A percentile compares a stretch with the other conserved stretches of the same genome.
These are phyloP conservation scores for Poecile montanus DNA, from an alignment of 2,797 vertebrate species.

Conservation along the genomic window DNA sequence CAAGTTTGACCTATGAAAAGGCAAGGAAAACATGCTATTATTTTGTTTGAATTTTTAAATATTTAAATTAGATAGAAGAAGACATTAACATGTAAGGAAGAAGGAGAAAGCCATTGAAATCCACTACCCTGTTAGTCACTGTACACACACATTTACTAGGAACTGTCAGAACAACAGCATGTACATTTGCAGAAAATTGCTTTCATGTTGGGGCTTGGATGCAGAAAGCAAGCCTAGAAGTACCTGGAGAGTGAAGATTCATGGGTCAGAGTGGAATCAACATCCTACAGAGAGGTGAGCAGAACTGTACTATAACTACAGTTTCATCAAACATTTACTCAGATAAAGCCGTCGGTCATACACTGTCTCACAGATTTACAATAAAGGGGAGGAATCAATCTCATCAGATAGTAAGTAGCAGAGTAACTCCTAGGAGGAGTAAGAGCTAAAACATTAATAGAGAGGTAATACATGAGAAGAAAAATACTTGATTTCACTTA, in stretches of 20 bases:
- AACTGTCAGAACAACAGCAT: not conserved
- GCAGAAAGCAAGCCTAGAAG: not conserved
- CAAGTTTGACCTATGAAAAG: not conserved
- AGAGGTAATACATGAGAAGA: not conserved
- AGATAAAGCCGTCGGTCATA: not conserved
- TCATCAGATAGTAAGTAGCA: not conserved
- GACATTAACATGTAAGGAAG: not conserved
- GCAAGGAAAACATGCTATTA: not conserved
- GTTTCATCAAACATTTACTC: not conserved
- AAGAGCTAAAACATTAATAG: not conserved
- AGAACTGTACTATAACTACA: not conserved
- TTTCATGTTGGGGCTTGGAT: not conserved
- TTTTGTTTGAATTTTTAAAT: not conserved
- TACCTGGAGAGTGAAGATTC: not conserved
- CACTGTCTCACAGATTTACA: not conserved
- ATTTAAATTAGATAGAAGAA: constrained; percentile 31
- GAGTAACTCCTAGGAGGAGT: not conserved
- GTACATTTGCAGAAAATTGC: not conserved
- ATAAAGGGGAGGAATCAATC: not conserved
- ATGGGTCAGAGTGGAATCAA: not conserved
- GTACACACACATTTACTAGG: constrained; percentile 10
- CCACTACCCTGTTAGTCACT: not conserved
- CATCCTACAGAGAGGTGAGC: not conserved
- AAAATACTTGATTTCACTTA: not conserved
- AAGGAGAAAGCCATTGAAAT: constrained; percentile 21